Evolutionary conservation across 2,113 vertebrate species (phyloP), one percentile per base, ranked within the genome.

Genomic region (Tylochromis polylepis): DNA sequence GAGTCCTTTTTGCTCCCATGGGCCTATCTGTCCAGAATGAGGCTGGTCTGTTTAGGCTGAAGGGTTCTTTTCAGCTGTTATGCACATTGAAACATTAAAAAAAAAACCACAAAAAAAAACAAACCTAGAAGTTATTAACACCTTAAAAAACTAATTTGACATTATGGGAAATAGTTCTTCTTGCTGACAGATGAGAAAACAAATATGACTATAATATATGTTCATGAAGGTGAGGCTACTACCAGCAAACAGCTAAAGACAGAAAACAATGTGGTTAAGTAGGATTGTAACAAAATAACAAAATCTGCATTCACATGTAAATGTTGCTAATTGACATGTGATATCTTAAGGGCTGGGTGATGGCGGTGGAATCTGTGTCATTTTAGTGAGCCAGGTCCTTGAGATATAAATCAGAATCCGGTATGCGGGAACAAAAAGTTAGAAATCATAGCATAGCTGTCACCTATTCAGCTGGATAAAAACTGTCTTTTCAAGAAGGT

Each of bases 21-120:
- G 62, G 82, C 80, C 77, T 36, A n/a, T 90, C 60, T 75, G 80
- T 88, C 90, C 85, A 89, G 70, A 83, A 83, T 79, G 58, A 59
- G 56, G 20, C 59, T 55, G 46, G 29, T 55, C 62, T 83, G 82
- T 88, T 91, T 70, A 31, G 58, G 56, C 59, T 7, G 3, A 49
- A 55, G 55, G 46, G 60, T 46, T 53, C 20, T 57, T 49, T 85
- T 46, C 29, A 79, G 9, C 49, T 77, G 67, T 18, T 78, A 34
- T 20, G 11, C 38, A 53, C 22, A 43, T 82, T 22, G 10, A 27
- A 62, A 14, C 77, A 79, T 16, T 38, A 18, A 29, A 11, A 72
- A 38, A 29, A 75, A 29, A n/a, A n/a, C n/a, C n/a, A n/a, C n/a
- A n/a, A n/a, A n/a, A n/a, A n/a, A n/a, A n/a, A n/a, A n/a, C n/a